Evolutionary conservation across 2,113 vertebrate genomes (phyloP).

Genomic region (Pelecanoides urinatrix): DNA sequence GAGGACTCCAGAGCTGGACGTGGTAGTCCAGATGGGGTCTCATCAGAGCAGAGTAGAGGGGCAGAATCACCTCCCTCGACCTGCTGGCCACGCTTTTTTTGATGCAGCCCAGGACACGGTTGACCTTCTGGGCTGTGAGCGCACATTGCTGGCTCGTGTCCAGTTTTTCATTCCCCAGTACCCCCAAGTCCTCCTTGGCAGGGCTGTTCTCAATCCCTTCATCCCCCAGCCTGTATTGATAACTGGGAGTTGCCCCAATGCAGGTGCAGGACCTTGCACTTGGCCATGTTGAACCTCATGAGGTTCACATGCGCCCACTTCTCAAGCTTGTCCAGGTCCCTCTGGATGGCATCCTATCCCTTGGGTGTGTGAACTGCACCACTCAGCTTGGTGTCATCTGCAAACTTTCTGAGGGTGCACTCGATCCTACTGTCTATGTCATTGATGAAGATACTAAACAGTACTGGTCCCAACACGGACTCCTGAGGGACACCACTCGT

Average conservation of each 20-base stretch:
- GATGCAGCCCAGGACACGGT: neutral
- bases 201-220: too few relatives aligned
- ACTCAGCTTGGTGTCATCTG: neutral
- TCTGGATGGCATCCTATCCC: neutral
- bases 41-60: neutral
- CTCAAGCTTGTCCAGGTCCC: neutral
- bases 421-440: fast-evolving
- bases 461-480: fast-evolving
- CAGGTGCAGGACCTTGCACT: neutral
- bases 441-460: neutral
- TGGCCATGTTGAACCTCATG: neutral
- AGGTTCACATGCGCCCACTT: neutral
- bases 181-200: too few relatives aligned
- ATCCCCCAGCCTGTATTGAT: neutral
- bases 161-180: too few relatives aligned
- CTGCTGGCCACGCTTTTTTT: neutral
- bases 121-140: neutral
- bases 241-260: fast-evolving
- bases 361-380: neutral
- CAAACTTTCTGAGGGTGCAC: neutral
- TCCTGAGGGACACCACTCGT: neutral
- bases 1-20: too few relatives aligned
- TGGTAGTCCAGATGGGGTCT: too few relatives aligned
- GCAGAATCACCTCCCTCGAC: neutral
- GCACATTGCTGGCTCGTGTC: too few relatives aligned